A percentile compares a stretch with the other conserved stretches of the same genome.
These are phyloP conservation scores for Miltochrista miniata DNA, from an alignment of 2,888 invertebrate genomes.

Conservation along the genomic window DNA sequence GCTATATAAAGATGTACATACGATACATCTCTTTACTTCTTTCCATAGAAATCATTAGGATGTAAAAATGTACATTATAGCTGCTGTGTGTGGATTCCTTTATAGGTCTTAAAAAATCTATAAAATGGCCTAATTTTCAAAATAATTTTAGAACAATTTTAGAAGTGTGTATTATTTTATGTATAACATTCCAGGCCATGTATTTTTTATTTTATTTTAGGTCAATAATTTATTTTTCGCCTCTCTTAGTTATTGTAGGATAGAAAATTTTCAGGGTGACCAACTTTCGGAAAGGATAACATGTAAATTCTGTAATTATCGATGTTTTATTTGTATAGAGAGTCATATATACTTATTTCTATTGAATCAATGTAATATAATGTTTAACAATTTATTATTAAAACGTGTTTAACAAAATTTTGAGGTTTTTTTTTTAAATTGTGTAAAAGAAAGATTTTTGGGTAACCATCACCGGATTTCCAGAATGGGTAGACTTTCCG, in stretches of 20 bases:
- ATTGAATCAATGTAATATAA: conserved; percentile 61
- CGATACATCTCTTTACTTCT: too few species aligned
- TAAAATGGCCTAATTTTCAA: conserved; percentile 6
- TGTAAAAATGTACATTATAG: too few species aligned
- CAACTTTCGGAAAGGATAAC: conserved; percentile 15
- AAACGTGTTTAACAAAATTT: conserved; percentile 57
- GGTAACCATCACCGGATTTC: too few species aligned
- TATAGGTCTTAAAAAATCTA: conserved; percentile 1
- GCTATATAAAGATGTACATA: too few species aligned
- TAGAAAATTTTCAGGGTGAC: conserved; percentile 24
- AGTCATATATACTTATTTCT: conserved; percentile 63
- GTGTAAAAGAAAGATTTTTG: too few species aligned
- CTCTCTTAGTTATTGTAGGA: conserved; percentile 14
- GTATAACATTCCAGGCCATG: conserved; percentile 43
- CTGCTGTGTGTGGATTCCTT: conserved; percentile 5
- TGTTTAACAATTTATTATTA: conserved; percentile 71
- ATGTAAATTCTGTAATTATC: conserved; percentile 63
- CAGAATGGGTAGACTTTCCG: too few species aligned
- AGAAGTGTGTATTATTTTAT: conserved; percentile 32
- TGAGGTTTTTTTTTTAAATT: conserved; percentile 5
- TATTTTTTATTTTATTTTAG: conserved; percentile 34
- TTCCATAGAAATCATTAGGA: too few species aligned
- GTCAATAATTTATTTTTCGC: conserved; percentile 12
- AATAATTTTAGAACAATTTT: conserved; percentile 29
- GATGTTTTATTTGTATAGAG: conserved; percentile 71